Base-by-base conservation (phyloP, 1,140 invertebrate genomes). In the Cyrtorhinus lividipennis region DNA sequence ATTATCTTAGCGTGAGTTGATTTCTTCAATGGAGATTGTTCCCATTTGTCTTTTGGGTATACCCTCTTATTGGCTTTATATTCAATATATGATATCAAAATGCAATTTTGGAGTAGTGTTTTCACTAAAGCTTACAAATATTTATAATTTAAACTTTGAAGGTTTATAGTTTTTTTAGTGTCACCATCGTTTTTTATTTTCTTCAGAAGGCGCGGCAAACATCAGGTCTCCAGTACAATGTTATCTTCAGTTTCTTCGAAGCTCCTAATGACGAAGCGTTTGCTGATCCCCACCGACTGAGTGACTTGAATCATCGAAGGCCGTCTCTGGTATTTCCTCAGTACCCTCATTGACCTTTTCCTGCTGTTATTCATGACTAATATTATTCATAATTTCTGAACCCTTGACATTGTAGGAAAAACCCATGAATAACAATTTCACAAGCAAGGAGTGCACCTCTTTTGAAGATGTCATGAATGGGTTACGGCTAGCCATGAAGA, bases 161-260 rank as follows among this genome's bases (percentile, higher is more conserved):
- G 5, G 15, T 38, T 8, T 8, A 38, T 38, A 38, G 5, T 38
- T 8, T 38, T 38, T 8, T 38, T 38, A 38, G 15, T 38, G 30
- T 5, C 30, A 38, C 15, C 30, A 38, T 15, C 30, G 5, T 38
- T 38, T 38, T 38, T n/a, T n/a, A n/a, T n/a, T n/a, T n/a, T n/a
- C n/a, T n/a, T 38, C 30, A 38, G 30, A 38, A 38, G 15, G 30
- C 30, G 5, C 5, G 15, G 15, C 30, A 38, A 38, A 15, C 30
- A 5, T 38, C 30, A 8, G 30, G 15, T 8, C 30, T 64, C 22
- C 25, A 58, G 58, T 64, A 38, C 18, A 64, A 45, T 59, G 62
- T 63, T 1, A 44, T 24, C 58, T 27, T 64, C 26, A 64, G 56
- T 38, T 64, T 64, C 38, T 27, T 61, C 25, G 59, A 64, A 5